These are phyloP conservation scores for Hemicentrotus pulcherrimus DNA, from an alignment of 35 echinoderm and acorn worm genomes.

Conservation along the genomic window DNA sequence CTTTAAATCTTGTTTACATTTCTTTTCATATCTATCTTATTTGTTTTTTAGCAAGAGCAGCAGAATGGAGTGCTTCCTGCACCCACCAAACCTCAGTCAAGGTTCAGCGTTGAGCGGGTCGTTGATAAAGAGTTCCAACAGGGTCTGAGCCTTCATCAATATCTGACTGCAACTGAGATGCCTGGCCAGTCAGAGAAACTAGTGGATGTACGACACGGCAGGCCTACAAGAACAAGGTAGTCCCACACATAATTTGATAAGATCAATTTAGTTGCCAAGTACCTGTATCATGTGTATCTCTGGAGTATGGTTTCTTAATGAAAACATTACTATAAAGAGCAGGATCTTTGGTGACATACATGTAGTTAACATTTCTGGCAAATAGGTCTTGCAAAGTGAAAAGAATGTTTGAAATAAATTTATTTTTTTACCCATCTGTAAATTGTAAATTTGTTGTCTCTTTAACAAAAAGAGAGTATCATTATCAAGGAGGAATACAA, in stretches of 20 bases:
- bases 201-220: slow-evolving; percentile 81
- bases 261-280: too few species aligned
- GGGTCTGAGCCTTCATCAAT: slow-evolving; percentile 81
- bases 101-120: slow-evolving; percentile 38
- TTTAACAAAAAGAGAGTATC: too few species aligned
- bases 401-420: too few species aligned
- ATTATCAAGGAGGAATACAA: too few species aligned
- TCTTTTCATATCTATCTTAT: background rate
- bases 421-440: too few species aligned
- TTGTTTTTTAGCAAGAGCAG: slow-evolving; percentile 70
- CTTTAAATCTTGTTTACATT: background rate
- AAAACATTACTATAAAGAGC: too few species aligned
- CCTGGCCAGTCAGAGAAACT: slow-evolving; percentile 78
- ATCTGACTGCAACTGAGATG: slow-evolving; percentile 91
- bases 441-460: too few species aligned
- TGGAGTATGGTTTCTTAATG: too few species aligned
- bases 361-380: too few species aligned
- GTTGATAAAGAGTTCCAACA: slow-evolving; percentile 59
- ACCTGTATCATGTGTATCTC: too few species aligned
- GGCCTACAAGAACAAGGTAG: slow-evolving; percentile 91
- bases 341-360: too few species aligned
- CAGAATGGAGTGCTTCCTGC: slow-evolving; percentile 72
- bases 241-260: background rate
- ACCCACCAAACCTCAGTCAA: background rate
- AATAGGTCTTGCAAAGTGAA: too few species aligned